A percentile compares a stretch with the other conserved stretches of the same genome.
These are phyloP conservation scores for Arothron firmamentum DNA, from an alignment of 2,113 vertebrate genomes.

Conservation along the genomic window DNA sequence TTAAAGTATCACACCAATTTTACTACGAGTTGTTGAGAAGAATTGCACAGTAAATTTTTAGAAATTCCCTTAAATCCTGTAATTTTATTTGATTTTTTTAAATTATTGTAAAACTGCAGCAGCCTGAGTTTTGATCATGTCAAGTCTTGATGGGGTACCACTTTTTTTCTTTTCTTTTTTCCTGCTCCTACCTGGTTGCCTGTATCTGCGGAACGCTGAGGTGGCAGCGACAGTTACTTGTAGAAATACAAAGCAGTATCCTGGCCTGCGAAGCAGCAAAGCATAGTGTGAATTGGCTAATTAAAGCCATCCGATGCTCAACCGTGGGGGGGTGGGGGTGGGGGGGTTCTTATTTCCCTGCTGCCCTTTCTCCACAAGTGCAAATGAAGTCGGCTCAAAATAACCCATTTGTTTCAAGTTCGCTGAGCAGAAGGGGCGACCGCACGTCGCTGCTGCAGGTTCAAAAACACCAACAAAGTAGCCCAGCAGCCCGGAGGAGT, in stretches of 20 bases:
- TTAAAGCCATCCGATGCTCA: conserved; percentile 63
- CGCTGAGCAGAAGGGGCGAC: conserved; percentile 51
- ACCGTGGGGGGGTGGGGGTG: conserved; percentile 16
- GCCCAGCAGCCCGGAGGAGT: conserved; percentile 35
- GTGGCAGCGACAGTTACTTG: conserved; percentile 65
- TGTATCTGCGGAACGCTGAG: conserved; percentile 60
- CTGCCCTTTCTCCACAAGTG: conserved; percentile 66
- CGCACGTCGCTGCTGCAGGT: conserved; percentile 43
- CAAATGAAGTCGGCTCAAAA: conserved; percentile 68
- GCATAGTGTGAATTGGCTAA: conserved; percentile 65
- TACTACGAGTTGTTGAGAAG: no score
- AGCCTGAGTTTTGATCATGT: not conserved
- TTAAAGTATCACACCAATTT: no score
- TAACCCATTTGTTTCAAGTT: conserved; percentile 65
- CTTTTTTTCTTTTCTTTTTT: conserved; percentile 4
- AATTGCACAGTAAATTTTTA: no score
- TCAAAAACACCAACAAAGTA: conserved; percentile 39
- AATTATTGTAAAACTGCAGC: not conserved
- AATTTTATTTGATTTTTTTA: no score
- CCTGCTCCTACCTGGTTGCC: conserved; percentile 26
- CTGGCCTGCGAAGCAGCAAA: conserved; percentile 58
- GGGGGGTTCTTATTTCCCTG: conserved; percentile 59
- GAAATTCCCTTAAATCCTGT: no score
- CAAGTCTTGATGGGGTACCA: not conserved
- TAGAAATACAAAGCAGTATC: conserved; percentile 58